A percentile compares a stretch with the other conserved stretches of the same genome.
Conservation (phyloP, 2,797 vertebrate genomes). For the Betta splendens region DNA sequence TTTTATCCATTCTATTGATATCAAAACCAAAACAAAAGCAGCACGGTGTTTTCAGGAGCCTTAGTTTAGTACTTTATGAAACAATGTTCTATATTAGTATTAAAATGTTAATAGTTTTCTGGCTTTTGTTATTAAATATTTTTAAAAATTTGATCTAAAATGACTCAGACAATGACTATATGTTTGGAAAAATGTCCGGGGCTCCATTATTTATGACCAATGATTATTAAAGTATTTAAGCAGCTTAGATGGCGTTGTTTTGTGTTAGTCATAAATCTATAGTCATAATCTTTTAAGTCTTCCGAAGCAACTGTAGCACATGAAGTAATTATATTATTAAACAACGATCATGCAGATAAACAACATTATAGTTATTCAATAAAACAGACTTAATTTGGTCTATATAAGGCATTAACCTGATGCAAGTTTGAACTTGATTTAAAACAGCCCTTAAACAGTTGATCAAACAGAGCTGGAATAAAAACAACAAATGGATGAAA, state of each 20-base stretch:
- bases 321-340: constrained; percentile 2
- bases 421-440: background rate
- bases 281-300: too few species aligned
- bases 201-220: too few species aligned
- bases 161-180: too few species aligned
- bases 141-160: too few species aligned
- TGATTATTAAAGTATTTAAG: too few species aligned
- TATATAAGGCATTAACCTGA: background rate
- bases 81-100: too few species aligned
- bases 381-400: background rate
- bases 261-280: background rate
- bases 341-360: constrained; percentile 1
- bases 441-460: background rate
- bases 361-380: background rate
- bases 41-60: background rate
- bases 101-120: too few species aligned
- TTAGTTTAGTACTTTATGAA: too few species aligned
- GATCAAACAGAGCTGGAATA: background rate
- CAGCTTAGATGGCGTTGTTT: too few species aligned
- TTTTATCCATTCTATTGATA: background rate
- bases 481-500: background rate
- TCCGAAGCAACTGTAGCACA: background rate
- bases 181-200: too few species aligned
- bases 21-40: background rate
- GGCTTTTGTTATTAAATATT: too few species aligned